Base-by-base conservation (phyloP, 30 jellyfish, hydroid and myxozoan species). In the Clytia hemisphaerica region DNA sequence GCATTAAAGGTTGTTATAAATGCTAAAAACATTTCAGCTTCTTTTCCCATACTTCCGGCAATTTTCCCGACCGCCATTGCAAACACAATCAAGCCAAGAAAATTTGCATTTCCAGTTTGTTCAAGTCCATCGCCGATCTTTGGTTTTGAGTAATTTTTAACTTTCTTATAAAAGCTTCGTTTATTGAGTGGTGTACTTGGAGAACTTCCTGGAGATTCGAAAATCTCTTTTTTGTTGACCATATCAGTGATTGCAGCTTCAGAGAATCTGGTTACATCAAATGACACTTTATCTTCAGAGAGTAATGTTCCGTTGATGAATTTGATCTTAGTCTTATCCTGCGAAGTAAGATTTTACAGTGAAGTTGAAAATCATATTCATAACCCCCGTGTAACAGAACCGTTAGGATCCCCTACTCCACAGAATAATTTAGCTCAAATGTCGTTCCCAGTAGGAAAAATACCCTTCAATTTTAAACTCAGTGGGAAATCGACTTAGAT, bases 11-110 rank as follows among this genome's bases (percentile, higher is more conserved):
- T 59, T 42, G 82, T 27, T 29, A 78, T 45, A 58, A 80, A 70
- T 5, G 73, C 89, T 26, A 79, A 81, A 19, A 88, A 75, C 5
- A 86, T 31, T 25, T 34, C 49, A 2, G 93, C 94, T 35, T 67
- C 58, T 72, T 63, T 73, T 38, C 89, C 93, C 85, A 88, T 58
- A 12, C 68, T 60, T 10, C 93, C 94, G 60, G 89, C 93, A 24
- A 88, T 71, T 7, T 60, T 74, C 1, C 94, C 97, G 45, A 88
- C 54, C 2, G 90, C 82, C 10, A 88, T 54, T 1, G 97, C 68
- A 55, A 88, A 88, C 48, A 75, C 84, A 42, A 88, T 88, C 0
- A 88, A 48, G 21, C 97, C 97, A 24, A 88, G 66, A 79, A 79
- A 88, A 45, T 88, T 88, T 21, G 97, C 83, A 26, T 81, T 72